phyloP scores from a whole-genome alignment of 1,140 invertebrate genomes.

The Calephelis virginiensis region DNA sequence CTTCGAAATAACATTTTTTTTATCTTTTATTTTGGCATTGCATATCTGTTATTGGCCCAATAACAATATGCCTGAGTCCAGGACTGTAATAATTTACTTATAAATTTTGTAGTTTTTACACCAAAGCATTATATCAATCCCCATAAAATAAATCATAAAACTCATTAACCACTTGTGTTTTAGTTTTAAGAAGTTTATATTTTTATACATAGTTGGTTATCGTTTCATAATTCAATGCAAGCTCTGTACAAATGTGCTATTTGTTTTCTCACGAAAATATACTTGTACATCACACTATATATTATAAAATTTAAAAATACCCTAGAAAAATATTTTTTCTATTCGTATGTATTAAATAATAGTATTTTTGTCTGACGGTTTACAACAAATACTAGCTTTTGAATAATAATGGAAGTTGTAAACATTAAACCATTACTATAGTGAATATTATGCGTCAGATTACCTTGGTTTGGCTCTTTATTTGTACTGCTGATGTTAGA shows the following conservation, averaged over 20 bases:
- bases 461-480: no score
- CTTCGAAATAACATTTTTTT: no score
- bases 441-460: no score
- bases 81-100: no score
- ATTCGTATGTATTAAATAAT: background rate
- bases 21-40: no score
- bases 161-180: slow-evolving; percentile 1
- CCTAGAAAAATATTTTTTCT: slow-evolving; percentile 7
- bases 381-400: no score
- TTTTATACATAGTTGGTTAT: slow-evolving; percentile 8
- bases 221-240: slow-evolving; percentile 1
- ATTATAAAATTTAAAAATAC: slow-evolving; percentile 13
- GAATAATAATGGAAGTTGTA: no score
- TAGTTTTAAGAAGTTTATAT: slow-evolving; percentile 12
- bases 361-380: no score
- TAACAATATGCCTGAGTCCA: no score
- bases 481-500: no score
- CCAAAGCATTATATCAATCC: background rate
- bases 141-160: background rate
- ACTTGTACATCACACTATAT: slow-evolving; percentile 9
- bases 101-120: background rate
- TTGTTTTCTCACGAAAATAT: background rate
- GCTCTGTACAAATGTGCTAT: background rate
- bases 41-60: no score
- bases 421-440: no score